These are phyloP conservation scores for Tachina grossa DNA, from an alignment of 2,888 invertebrate genomes.

Conservation along the genomic window DNA sequence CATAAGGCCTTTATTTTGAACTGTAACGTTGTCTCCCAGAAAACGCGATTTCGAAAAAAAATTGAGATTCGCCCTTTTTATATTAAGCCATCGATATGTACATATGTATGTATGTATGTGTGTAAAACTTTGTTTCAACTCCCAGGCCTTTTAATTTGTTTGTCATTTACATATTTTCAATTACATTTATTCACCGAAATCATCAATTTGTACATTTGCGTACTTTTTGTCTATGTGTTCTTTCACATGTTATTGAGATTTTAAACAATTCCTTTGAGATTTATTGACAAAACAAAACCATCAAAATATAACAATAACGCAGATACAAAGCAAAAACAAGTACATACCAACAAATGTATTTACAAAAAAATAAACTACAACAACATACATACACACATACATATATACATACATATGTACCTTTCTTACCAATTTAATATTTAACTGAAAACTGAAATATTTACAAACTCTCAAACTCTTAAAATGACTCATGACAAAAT, in stretches of 20 bases:
- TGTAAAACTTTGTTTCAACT: not conserved
- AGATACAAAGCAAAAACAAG: not conserved
- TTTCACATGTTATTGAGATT: conserved; percentile 37
- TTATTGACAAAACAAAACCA: conserved; percentile 45
- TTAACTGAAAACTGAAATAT: conserved; percentile 10
- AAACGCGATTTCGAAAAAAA: no score
- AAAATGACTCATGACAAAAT: conserved; percentile 68
- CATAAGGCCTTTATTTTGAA: no score
- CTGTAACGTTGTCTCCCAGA: no score
- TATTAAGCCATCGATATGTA: no score
- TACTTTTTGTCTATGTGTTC: conserved; percentile 10
- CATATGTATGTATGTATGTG: not conserved
- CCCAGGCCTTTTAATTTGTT: not conserved
- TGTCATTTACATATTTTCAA: conserved; percentile 9
- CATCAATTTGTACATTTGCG: conserved; percentile 61
- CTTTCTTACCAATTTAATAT: not conserved
- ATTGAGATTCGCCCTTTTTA: no score
- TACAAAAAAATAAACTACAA: not conserved
- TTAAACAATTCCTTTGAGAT: conserved; percentile 61
- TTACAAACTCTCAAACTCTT: conserved; percentile 31
- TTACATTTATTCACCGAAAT: conserved; percentile 41
- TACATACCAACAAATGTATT: conserved; percentile 15
- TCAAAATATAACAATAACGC: conserved; percentile 8
- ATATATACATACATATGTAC: no score
- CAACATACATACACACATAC: not conserved